These are phyloP conservation scores for Pachydiplax longipennis DNA, from an alignment of 2,888 invertebrate species.

Conservation along the genomic window DNA sequence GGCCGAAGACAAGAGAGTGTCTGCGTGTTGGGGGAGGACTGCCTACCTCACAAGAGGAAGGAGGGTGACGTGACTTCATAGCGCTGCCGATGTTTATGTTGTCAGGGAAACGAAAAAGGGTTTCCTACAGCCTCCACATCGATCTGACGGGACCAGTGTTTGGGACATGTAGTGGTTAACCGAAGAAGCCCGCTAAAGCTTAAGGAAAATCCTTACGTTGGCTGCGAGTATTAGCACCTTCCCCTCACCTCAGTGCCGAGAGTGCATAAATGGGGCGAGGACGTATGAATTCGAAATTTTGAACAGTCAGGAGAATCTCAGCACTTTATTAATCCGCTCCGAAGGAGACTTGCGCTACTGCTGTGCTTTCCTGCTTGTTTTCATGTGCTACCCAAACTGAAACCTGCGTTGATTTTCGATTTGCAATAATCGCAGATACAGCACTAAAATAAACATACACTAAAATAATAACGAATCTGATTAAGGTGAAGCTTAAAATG, in stretches of 20 bases:
- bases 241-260: not conserved
- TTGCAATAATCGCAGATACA: too few species aligned
- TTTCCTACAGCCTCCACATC: not conserved
- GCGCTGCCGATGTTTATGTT: not conserved
- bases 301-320: too few species aligned
- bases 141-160: slow-evolving; percentile 32
- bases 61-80: not conserved
- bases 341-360: too few species aligned
- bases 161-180: slow-evolving; percentile 23
- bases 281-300: too few species aligned
- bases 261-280: not conserved
- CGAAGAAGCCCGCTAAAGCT: slow-evolving; percentile 35
- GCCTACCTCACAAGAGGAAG: not conserved
- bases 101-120: not conserved
- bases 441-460: too few species aligned
- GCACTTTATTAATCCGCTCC: too few species aligned
- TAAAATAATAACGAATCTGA: too few species aligned
- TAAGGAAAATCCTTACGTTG: slow-evolving; percentile 6
- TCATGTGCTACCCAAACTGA: too few species aligned
- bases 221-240: not conserved
- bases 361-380: too few species aligned
- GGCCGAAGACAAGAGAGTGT: not conserved
- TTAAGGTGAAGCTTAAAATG: too few species aligned
- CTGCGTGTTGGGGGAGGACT: not conserved
- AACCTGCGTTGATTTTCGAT: too few species aligned